Base-by-base conservation (phyloP, 2,113 vertebrate genomes). In the Ammospiza caudacuta region DNA sequence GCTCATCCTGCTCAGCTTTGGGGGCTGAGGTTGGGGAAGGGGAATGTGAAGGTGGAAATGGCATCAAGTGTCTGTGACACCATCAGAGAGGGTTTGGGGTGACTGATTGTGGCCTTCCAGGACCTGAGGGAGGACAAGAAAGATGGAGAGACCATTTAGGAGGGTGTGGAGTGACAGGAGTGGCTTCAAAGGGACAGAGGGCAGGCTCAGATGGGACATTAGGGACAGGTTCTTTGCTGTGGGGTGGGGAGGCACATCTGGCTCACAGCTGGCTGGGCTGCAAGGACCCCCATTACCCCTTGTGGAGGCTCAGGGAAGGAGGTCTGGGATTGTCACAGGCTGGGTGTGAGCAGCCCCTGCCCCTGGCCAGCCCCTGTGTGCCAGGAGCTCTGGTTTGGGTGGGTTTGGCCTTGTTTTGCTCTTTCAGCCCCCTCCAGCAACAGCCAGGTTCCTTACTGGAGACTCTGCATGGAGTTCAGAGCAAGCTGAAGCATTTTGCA, bases 231-330 rank as follows among this genome's bases (percentile, higher is more conserved):
- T 17, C 63, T 33, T 18, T 22, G 9, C 72, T 27, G 37, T 39
- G 54, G n/a, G 31, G 27, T 31, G 44, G 7, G 15, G 61, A 57
- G 59, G 29, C 55, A 43, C 44, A 23, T 7, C 14, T 69, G 43
- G 4, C 37, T 55, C 61, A 1, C 49, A 5, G 39, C 73, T 49
- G 78, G 24, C 69, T 66, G 33, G 33, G 37, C n/a, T 23, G 58
- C 54, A 16, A 1, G 29, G 59, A 35, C 24, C 28, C 12, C 23
- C 1, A 0, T 11, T 22, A 24, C 4, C 0, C 1, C 7, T 18
- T 5, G 35, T 8, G 58, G 31, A 41, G 5, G 58, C 3, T 8
- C 39, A 29, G 68, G 46, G 31, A 16, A 35, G 58, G 62, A 28
- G 29, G 17, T 63, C 3, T 75, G 83, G 64, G 39, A 6, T 15